phyloP scores from a whole-genome alignment of 1,140 invertebrate genomes.

The Holcopasites calliopsidis region DNA sequence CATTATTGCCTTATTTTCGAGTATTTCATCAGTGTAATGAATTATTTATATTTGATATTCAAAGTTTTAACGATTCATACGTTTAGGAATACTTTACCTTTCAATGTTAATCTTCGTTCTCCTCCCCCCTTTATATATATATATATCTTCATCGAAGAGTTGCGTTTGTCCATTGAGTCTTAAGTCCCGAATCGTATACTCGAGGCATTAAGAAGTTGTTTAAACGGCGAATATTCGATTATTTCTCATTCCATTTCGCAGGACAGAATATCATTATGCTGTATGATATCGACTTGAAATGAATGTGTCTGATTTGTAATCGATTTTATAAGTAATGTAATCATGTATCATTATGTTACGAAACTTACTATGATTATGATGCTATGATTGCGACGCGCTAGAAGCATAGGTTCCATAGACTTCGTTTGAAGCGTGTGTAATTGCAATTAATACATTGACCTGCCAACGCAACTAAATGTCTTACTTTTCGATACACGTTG shows the following conservation, averaged over 20 bases:
- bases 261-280: conserved; percentile 12
- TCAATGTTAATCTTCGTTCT: background rate
- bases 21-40: conserved; percentile 40
- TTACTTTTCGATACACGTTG: conserved; percentile 30
- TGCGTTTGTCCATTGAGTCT: conserved; percentile 16
- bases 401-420: conserved; percentile 49
- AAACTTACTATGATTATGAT: conserved; percentile 55
- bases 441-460: conserved; percentile 57
- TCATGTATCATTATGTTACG: conserved; percentile 42
- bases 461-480: conserved; percentile 32
- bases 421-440: conserved; percentile 45
- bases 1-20: conserved; percentile 45
- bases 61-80: conserved; percentile 28
- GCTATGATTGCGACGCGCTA: conserved; percentile 55
- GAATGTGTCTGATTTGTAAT: conserved; percentile 48
- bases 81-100: conserved; percentile 23
- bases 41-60: conserved; percentile 47
- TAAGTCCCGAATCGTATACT: conserved; percentile 4
- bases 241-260: conserved; percentile 17
- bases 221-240: background rate
- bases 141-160: conserved; percentile 4
- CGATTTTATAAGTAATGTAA: conserved; percentile 41
- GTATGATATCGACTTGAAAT: conserved; percentile 33
- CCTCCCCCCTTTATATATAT: background rate
- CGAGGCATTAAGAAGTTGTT: conserved; percentile 4